Evolutionary conservation across 2,797 vertebrate genomes (phyloP).

Genomic region (Chelmon rostratus): DNA sequence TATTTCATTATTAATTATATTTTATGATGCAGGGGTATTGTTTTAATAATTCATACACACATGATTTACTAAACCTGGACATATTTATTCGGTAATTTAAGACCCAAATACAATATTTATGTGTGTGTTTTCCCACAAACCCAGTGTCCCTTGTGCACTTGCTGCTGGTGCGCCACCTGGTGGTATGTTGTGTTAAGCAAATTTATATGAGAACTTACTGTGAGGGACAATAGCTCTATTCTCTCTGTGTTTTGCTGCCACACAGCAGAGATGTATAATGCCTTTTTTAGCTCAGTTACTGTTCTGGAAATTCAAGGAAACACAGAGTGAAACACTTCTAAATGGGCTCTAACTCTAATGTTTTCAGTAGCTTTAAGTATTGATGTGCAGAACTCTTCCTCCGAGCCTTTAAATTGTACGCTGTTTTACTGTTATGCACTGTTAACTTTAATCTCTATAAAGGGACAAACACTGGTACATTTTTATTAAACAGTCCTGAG

Average conservation of each 20-base stretch:
- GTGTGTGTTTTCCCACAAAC: background rate
- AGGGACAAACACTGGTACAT: conserved; percentile 24
- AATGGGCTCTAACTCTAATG: conserved; percentile 48
- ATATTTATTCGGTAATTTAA: conserved; percentile 10
- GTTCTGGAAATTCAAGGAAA: conserved; percentile 42
- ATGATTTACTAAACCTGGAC: background rate
- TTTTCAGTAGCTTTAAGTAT: conserved; percentile 64
- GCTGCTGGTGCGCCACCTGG: conserved; percentile 72
- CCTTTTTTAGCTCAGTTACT: conserved; percentile 40
- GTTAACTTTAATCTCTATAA: conserved; percentile 45
- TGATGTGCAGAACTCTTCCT: conserved; percentile 25
- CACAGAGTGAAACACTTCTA: conserved; percentile 32
- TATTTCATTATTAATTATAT: background rate
- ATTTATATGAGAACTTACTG: background rate
- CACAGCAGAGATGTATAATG: conserved; percentile 24
- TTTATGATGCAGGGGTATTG: background rate
- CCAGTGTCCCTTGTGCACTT: conserved; percentile 20
- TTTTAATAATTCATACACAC: conserved; percentile 13
- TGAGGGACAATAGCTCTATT: conserved; percentile 29
- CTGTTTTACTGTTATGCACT: conserved; percentile 47
- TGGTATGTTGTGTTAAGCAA: conserved; percentile 50
- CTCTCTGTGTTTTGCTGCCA: conserved; percentile 28
- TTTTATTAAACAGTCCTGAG: conserved; percentile 28
- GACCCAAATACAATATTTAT: conserved; percentile 3
- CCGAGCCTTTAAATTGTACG: conserved; percentile 40